phyloP scores from a whole-genome alignment of 2,888 invertebrate species.

The Heliconius cydno region DNA sequence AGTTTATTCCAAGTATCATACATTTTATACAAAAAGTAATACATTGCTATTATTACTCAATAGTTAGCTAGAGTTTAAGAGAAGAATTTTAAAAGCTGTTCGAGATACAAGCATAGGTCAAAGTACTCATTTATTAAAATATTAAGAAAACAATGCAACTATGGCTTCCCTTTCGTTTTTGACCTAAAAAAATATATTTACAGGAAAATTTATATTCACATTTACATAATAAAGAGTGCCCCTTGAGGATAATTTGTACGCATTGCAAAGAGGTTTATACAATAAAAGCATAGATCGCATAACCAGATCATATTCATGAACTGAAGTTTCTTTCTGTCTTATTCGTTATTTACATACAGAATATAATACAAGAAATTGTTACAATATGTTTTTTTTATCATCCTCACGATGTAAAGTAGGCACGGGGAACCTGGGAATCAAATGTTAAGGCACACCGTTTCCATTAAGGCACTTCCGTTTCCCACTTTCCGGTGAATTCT shows the following conservation, averaged over 20 bases:
- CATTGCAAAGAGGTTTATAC: slow-evolving; percentile 62
- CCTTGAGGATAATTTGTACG: slow-evolving; percentile 69
- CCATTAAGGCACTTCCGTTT: too few relatives aligned
- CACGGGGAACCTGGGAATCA: too few relatives aligned
- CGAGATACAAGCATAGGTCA: slow-evolving; percentile 45
- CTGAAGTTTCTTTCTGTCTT: slow-evolving; percentile 41
- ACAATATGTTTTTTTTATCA: not conserved
- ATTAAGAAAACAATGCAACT: slow-evolving; percentile 50
- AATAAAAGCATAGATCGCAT: slow-evolving; percentile 66
- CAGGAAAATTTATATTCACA: slow-evolving; percentile 63
- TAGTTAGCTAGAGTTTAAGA: not conserved
- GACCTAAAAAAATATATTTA: slow-evolving; percentile 58
- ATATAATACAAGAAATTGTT: not conserved
- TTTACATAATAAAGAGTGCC: slow-evolving; percentile 66
- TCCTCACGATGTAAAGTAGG: too few relatives aligned
- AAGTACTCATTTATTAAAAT: slow-evolving; percentile 54
- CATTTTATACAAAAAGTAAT: too few relatives aligned
- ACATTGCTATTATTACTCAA: not conserved
- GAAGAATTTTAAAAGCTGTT: slow-evolving; percentile 10
- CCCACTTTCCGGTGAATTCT: too few relatives aligned
- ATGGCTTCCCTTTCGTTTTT: slow-evolving; percentile 55
- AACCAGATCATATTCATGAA: slow-evolving; percentile 67
- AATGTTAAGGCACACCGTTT: too few relatives aligned
- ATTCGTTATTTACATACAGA: not conserved
- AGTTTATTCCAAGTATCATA: too few relatives aligned